These are phyloP conservation scores for Carcina quercana DNA, from an alignment of 2,888 invertebrate species.

Conservation along the genomic window DNA sequence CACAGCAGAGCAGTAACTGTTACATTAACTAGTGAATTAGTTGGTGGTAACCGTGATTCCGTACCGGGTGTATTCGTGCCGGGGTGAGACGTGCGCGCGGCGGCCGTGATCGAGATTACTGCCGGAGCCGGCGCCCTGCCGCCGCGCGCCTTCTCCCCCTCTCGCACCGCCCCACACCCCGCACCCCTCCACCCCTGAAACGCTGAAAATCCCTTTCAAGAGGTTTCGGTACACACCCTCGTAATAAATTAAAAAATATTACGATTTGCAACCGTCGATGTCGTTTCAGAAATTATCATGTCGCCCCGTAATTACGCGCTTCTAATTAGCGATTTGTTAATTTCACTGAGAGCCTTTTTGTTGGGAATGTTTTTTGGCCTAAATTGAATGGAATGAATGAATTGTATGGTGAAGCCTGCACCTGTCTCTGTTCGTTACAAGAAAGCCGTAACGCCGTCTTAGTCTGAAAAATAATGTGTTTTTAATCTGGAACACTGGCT, in stretches of 20 bases:
- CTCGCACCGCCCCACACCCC: conserved; percentile 11
- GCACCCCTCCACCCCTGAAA: conserved; percentile 15
- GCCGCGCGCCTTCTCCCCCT: conserved; percentile 22
- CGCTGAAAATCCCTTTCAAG: conserved; percentile 40
- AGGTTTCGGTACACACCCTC: conserved; percentile 22
- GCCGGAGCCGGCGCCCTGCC: conserved; percentile 43
- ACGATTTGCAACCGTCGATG: conserved; percentile 11
- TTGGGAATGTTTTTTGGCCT: too few species aligned
- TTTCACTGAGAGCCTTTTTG: too few species aligned
- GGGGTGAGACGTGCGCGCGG: conserved; percentile 23
- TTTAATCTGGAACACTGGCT: too few species aligned
- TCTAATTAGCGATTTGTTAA: neutral
- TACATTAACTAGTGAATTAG: too few species aligned
- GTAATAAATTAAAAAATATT: conserved; percentile 31
- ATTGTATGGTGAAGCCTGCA: too few species aligned
- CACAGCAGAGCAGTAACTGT: too few species aligned
- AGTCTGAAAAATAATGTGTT: too few species aligned
- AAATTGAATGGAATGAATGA: too few species aligned
- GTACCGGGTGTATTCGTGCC: too few species aligned
- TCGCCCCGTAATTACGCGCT: neutral
- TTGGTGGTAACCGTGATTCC: too few species aligned
- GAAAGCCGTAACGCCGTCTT: too few species aligned
- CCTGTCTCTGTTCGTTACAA: too few species aligned
- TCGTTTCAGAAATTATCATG: conserved; percentile 6
- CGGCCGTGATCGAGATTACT: conserved; percentile 38